Evolutionary conservation across 1,140 invertebrate genomes (phyloP), one percentile per base, ranked within the genome.

Genomic region (Drosophila fuyamai): DNA sequence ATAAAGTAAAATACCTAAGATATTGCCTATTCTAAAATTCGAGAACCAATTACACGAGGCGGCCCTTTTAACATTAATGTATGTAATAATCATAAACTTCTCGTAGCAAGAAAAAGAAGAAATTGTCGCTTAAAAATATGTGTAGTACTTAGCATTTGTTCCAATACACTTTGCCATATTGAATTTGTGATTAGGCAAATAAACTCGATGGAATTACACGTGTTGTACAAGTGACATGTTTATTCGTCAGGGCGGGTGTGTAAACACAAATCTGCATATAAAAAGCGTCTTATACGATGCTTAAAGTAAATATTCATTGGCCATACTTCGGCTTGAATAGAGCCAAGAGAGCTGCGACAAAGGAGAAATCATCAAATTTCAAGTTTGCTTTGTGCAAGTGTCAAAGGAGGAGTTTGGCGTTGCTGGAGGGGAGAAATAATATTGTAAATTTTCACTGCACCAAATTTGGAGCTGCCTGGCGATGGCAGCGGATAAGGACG

Each of bases 171-270:
- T 80, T 89, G 76, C 46, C 72, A 84, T 88, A 88, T 89, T 89
- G 83, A 88, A 88, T 88, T 80, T 88, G 76, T 79, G 84, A 88
- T 88, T 88, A 88, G 83, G 84, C 67, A 88, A 88, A 88, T 88
- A 88, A 88, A 88, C 62, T 80, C 67, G 62, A 57, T 58, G 71
- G 76, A 68, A 88, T 86, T 83, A 86, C 83, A 82, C 75, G 79
- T 76, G 67, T 56, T 56, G 57, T 73, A 74, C 74, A 77, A 78
- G 76, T 53, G 51, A 61, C 60, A 63, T 72, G 79, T 86, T 86
- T 82, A 82, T 78, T 75, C 36, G 77, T 35, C 16, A 44, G 56
- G 41, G 38, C n/a, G 38, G 53, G 41, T 41, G 53, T 36, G 48
- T 66, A 73, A 76, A 76, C 58, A 75, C 66, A 74, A 70, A 71